A percentile compares a stretch with the other conserved stretches of the same genome.
Conservation (phyloP, 2,888 invertebrate genomes). For the Zeuzera pyrina region DNA sequence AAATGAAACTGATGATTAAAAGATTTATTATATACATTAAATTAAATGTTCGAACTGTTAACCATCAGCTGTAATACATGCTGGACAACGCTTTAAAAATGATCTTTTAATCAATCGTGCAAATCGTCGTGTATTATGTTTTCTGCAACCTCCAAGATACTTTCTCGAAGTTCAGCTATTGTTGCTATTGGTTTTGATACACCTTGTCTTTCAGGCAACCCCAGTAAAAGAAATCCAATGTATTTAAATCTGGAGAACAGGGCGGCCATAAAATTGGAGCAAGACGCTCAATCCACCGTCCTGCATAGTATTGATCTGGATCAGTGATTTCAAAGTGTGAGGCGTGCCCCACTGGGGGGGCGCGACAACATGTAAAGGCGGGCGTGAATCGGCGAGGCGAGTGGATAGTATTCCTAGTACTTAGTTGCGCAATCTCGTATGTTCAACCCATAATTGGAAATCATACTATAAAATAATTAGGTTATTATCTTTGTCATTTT, state of each 20-base stretch:
- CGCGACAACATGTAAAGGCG: too few relatives aligned
- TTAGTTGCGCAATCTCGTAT: too few relatives aligned
- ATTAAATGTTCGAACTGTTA: conserved; percentile 7
- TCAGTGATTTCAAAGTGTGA: too few relatives aligned
- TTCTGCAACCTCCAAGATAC: conserved; percentile 8
- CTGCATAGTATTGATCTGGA: conserved; percentile 1
- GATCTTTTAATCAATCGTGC: conserved; percentile 5
- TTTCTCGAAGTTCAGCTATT: conserved; percentile 5
- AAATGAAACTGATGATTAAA: too few relatives aligned
- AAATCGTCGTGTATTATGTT: conserved; percentile 7
- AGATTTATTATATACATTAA: not conserved
- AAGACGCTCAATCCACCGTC: conserved; percentile 2
- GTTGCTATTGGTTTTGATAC: too few relatives aligned
- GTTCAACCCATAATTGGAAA: too few relatives aligned
- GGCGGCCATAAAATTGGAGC: conserved; percentile 7
- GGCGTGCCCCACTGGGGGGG: not conserved
- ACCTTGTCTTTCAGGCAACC: conserved; percentile 1
- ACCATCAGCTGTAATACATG: conserved; percentile 6
- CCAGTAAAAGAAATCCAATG: conserved; percentile 1
- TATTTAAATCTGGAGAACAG: conserved; percentile 6
- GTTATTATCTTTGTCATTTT: too few relatives aligned
- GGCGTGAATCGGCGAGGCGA: too few relatives aligned
- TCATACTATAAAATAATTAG: too few relatives aligned
- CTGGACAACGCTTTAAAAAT: conserved; percentile 8
- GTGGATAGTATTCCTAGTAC: too few relatives aligned